Base-by-base conservation (phyloP, 2,888 invertebrate species). In the Vanessa cardui region DNA sequence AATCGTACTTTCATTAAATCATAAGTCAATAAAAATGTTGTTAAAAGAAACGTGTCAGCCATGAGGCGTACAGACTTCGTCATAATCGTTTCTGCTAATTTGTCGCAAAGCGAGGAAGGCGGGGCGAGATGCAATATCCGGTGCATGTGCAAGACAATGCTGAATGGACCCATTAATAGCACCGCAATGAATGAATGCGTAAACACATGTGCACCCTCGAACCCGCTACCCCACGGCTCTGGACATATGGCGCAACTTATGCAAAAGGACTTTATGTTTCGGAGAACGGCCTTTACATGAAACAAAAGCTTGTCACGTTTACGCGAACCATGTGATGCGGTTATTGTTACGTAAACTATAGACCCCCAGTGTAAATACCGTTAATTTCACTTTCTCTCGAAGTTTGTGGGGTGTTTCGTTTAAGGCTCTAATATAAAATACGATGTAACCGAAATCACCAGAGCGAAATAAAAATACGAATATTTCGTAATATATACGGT, bases 71-170 rank as follows among this genome's bases (percentile, higher is more conserved):
- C 62, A 68, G 58, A 63, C 67, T 61, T 65, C 76, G 76, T 77
- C 76, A 81, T 77, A 81, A 84, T 84, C 75, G 80, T 82, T 87
- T 88, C 85, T 86, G 87, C 81, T 85, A 88, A 90, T 88, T 87
- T 85, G 87, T 86, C 85, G 81, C 80, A 77, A 67, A 75, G 73
- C 69, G 75, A 74, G 71, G 76, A 74, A 64, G 73, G 76, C 70
- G 80, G 80, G 81, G 79, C 77, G 79, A 65, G 80, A 74, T 79
- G 76, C 76, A 70, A 81, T 84, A 87, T 92, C 92, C 91, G 90
- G 87, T 85, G 89, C 92, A 92, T 90, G 81, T 92, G 92, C 90
- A 86, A 85, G 87, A 91, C 91, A 91, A 92, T 92, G 77, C 80
- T 87, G 87, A 90, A 91, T 90, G 91, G 88, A 83, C 84, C 85